These are phyloP conservation scores for Tipula lateralis DNA, from an alignment of 2,888 invertebrate species.

Conservation along the genomic window DNA sequence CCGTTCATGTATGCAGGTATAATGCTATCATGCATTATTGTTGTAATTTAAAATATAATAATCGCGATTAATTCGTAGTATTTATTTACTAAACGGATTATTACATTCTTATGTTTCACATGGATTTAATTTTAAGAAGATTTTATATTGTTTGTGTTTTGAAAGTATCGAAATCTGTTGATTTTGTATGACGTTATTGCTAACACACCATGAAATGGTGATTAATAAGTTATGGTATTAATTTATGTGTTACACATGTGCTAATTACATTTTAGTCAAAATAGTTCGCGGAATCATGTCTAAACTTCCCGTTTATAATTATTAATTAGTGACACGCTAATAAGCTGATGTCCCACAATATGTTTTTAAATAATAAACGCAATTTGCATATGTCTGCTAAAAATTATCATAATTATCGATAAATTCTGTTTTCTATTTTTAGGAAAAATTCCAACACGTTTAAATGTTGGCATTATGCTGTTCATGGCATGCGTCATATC, in stretches of 20 bases:
- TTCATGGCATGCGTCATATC: slow-evolving; percentile 67
- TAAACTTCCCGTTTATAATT: background rate
- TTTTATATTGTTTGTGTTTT: no score
- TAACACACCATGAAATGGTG: background rate
- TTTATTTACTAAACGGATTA: background rate
- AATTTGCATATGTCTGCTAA: background rate
- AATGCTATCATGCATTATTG: no score
- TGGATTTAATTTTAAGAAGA: no score
- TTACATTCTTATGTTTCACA: background rate
- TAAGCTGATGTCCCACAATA: background rate
- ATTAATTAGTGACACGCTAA: background rate
- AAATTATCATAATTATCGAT: background rate
- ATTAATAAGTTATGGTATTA: no score
- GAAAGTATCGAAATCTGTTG: no score
- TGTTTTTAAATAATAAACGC: background rate
- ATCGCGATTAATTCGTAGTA: background rate
- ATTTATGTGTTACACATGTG: background rate
- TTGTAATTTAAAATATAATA: no score
- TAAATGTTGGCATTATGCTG: slow-evolving; percentile 60
- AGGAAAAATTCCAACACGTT: slow-evolving; percentile 53
- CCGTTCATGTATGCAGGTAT: background rate
- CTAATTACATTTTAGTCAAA: background rate
- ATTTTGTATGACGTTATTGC: background rate
- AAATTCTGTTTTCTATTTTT: slow-evolving; percentile 33
- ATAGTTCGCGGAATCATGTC: background rate